A percentile compares a stretch with the other conserved stretches of the same genome.
Evolutionary conservation across 2,113 vertebrate genomes (phyloP).

Genomic region (Chloropsis cyanopogon): DNA sequence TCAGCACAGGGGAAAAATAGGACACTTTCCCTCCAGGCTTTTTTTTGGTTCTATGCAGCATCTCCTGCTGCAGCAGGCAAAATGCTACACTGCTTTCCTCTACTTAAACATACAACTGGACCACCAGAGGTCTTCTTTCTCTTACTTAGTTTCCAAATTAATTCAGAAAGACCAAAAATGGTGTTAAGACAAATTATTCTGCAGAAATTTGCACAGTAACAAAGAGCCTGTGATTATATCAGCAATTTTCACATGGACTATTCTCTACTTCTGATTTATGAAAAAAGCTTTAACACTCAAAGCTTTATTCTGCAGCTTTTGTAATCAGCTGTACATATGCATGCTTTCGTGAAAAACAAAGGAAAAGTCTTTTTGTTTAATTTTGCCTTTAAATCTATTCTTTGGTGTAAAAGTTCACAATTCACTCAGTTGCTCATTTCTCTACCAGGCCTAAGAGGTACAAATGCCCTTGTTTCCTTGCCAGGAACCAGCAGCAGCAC

Average conservation of each 20-base stretch:
- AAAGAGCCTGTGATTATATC: not conserved
- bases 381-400: not conserved
- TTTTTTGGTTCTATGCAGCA: not conserved
- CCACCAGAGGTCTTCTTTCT: not conserved
- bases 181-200: not conserved
- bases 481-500: not conserved
- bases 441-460: not conserved
- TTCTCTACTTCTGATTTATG: not conserved
- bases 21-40: accelerated
- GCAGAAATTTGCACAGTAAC: not conserved
- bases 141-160: not conserved
- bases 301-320: not conserved
- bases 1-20: not conserved
- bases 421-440: not conserved
- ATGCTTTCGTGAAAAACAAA: not conserved
- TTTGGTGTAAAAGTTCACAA: not conserved
- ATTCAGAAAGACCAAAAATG: not conserved
- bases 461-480: not conserved
- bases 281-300: not conserved
- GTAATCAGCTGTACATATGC: not conserved
- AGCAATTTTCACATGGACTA: not conserved
- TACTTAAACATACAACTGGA: not conserved
- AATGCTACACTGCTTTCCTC: not conserved
- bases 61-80: not conserved
- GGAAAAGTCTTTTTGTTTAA: not conserved